Conservation (phyloP, 2,888 invertebrate species). For the Sericinus montela region DNA sequence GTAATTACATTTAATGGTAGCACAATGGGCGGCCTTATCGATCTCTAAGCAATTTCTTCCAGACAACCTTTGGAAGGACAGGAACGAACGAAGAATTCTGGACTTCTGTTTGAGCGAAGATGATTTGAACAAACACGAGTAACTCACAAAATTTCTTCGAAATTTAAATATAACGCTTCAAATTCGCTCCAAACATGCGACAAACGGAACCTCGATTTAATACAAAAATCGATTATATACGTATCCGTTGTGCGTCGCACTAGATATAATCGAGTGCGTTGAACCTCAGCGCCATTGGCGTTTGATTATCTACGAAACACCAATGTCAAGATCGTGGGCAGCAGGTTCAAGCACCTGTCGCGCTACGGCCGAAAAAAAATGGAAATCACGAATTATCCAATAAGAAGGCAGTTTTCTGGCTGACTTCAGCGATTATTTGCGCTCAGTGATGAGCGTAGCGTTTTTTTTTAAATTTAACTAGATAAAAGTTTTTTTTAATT, state of each 20-base stretch:
- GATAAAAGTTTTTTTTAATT: background rate
- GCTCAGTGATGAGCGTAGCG: conserved; percentile 13
- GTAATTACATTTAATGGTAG: too few species aligned
- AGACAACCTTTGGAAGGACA: too few species aligned
- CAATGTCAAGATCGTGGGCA: conserved; percentile 68
- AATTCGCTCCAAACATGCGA: background rate
- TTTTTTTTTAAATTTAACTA: background rate
- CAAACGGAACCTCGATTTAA: background rate
- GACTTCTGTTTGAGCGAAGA: too few species aligned
- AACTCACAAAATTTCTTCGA: too few species aligned
- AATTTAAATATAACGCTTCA: background rate
- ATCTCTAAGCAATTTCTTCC: too few species aligned
- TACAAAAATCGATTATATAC: conserved; percentile 28
- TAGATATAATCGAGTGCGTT: conserved; percentile 43
- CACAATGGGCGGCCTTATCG: too few species aligned
- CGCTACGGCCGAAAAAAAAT: conserved; percentile 39
- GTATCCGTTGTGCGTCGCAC: conserved; percentile 35
- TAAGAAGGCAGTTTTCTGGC: conserved; percentile 63
- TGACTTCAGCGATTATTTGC: conserved; percentile 35
- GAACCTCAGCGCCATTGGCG: conserved; percentile 39
- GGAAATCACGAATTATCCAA: conserved; percentile 76
- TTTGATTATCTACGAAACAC: conserved; percentile 30
- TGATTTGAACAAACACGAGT: too few species aligned
- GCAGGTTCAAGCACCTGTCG: conserved; percentile 72
- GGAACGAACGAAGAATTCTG: too few species aligned